phyloP scores from a whole-genome alignment of 2,888 invertebrate species.

The Acrobasis consociella region DNA sequence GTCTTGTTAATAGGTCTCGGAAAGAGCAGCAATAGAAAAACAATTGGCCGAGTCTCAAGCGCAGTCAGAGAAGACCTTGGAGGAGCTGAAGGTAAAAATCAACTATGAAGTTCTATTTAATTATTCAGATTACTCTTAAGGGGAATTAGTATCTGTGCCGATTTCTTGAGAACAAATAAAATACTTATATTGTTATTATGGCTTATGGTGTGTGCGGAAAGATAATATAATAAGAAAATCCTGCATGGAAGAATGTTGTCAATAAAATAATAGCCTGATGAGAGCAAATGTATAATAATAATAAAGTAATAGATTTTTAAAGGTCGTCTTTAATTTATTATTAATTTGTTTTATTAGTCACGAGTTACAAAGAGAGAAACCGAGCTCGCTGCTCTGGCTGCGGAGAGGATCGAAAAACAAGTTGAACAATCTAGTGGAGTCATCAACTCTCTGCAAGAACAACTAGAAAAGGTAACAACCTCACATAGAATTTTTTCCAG shows the following conservation, averaged over 20 bases:
- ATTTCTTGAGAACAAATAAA: no score
- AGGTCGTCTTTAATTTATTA: not conserved
- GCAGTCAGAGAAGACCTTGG: constrained; percentile 56
- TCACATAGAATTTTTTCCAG: not conserved
- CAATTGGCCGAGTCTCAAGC: constrained; percentile 57
- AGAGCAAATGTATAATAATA: no score
- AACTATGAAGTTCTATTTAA: no score
- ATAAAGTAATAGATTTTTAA: not conserved
- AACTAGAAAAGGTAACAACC: constrained; percentile 70
- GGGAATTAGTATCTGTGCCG: no score
- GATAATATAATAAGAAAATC: no score
- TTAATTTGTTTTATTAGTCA: constrained; percentile 40
- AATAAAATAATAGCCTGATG: no score
- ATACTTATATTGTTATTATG: no score
- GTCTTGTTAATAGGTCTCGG: constrained; percentile 48
- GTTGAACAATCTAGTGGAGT: constrained; percentile 66
- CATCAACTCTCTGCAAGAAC: constrained; percentile 75
- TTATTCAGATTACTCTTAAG: no score
- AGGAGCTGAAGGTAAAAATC: constrained; percentile 55
- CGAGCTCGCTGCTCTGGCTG: constrained; percentile 64
- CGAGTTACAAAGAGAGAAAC: constrained; percentile 61
- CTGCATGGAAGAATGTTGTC: no score
- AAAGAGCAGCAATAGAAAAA: constrained; percentile 62
- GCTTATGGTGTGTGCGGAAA: no score
- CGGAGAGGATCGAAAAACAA: constrained; percentile 65